Conservation (phyloP, 2,113 vertebrate species). For the Eretmodus cyanostictus region DNA sequence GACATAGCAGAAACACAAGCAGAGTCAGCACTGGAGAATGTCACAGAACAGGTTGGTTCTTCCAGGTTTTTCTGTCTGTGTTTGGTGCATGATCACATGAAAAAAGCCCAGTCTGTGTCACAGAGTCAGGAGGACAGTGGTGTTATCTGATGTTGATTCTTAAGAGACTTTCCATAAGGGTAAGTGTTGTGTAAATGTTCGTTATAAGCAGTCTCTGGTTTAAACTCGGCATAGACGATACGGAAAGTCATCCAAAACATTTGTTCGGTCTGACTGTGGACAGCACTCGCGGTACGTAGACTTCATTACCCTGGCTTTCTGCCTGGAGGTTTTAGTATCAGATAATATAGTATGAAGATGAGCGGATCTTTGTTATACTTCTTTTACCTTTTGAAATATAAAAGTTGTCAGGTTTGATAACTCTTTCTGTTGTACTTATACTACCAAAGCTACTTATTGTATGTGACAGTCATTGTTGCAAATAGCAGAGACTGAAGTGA, state of each 20-base stretch:
- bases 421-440: neutral
- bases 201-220: neutral
- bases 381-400: neutral
- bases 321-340: neutral
- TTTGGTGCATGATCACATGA: neutral
- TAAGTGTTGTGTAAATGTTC: neutral
- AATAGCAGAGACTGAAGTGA: neutral
- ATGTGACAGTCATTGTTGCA: neutral
- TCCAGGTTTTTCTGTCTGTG: neutral
- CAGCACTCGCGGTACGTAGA: neutral
- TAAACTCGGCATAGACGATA: neutral
- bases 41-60: slow-evolving; percentile 9
- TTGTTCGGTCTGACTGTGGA: neutral
- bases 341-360: neutral
- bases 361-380: neutral
- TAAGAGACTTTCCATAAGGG: neutral
- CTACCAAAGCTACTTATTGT: neutral
- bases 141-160: neutral
- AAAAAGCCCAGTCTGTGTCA: neutral
- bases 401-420: neutral
- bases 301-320: neutral
- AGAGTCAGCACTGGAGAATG: neutral
- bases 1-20: neutral
- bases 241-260: neutral
- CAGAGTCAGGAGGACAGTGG: neutral